Conservation (phyloP, 2,888 invertebrate species). For the Dynastes grantii region DNA sequence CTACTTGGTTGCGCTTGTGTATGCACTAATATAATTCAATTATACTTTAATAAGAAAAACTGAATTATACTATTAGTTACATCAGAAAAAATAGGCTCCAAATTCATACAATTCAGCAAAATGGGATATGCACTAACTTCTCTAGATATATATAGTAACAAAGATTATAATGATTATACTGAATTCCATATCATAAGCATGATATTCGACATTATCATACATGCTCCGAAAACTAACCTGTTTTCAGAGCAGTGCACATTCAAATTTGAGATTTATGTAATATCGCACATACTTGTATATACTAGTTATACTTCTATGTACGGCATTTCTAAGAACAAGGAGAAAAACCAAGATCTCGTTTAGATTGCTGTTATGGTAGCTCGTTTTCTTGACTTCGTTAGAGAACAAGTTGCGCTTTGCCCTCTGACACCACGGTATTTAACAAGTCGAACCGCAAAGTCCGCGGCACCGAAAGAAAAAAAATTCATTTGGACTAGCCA, state of each 20-base stretch:
- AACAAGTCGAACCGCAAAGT: constrained; percentile 52
- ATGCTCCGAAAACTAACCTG: constrained; percentile 18
- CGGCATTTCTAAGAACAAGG: constrained; percentile 55
- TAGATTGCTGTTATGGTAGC: constrained; percentile 54
- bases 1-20: too few relatives aligned
- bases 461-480: background rate
- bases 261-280: constrained; percentile 26
- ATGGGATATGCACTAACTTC: too few relatives aligned
- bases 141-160: background rate
- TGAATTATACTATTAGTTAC: too few relatives aligned
- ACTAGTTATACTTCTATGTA: constrained; percentile 9
- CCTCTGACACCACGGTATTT: constrained; percentile 57
- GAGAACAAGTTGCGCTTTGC: constrained; percentile 55
- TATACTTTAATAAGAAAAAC: too few relatives aligned
- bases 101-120: too few relatives aligned
- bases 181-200: background rate
- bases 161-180: background rate
- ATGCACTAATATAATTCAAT: too few relatives aligned
- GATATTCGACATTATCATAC: background rate
- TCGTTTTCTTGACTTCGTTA: constrained; percentile 46
- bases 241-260: constrained; percentile 7
- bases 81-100: too few relatives aligned
- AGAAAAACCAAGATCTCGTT: constrained; percentile 58
- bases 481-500: constrained; percentile 47
- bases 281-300: background rate